Conservation (phyloP, 2,888 invertebrate genomes). For the Polydrusus cervinus region DNA sequence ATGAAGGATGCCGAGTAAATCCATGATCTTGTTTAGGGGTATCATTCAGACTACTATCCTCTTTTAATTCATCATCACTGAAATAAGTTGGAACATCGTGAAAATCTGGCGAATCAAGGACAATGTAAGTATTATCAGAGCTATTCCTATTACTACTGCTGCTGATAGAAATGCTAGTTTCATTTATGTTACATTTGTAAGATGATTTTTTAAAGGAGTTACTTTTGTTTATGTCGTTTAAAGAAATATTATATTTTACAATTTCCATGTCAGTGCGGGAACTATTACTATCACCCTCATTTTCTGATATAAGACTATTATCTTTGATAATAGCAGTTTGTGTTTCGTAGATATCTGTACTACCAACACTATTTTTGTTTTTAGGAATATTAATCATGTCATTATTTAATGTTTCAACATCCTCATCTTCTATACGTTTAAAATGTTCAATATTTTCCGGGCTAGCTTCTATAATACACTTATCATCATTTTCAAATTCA, state of each 20-base stretch:
- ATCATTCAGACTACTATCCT: background rate
- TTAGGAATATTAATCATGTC: background rate
- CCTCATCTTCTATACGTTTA: background rate
- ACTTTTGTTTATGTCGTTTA: background rate
- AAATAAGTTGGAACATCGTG: background rate
- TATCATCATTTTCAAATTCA: constrained; percentile 43
- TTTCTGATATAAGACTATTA: background rate
- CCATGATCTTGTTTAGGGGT: background rate
- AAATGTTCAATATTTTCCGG: background rate
- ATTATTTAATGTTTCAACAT: background rate
- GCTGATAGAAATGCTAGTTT: background rate
- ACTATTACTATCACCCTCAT: background rate
- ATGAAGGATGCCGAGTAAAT: background rate
- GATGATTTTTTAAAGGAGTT: background rate
- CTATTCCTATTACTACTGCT: background rate
- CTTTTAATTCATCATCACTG: background rate
- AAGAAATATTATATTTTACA: background rate
- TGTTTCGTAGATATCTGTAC: background rate
- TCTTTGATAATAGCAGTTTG: background rate
- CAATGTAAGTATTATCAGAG: background rate
- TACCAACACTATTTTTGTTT: too few relatives aligned
- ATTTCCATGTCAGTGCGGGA: background rate
- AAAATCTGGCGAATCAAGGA: background rate
- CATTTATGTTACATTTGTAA: background rate
- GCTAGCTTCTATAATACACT: background rate